phyloP scores from a whole-genome alignment of 2,888 invertebrate genomes.

The Synergus gifuensis region DNA sequence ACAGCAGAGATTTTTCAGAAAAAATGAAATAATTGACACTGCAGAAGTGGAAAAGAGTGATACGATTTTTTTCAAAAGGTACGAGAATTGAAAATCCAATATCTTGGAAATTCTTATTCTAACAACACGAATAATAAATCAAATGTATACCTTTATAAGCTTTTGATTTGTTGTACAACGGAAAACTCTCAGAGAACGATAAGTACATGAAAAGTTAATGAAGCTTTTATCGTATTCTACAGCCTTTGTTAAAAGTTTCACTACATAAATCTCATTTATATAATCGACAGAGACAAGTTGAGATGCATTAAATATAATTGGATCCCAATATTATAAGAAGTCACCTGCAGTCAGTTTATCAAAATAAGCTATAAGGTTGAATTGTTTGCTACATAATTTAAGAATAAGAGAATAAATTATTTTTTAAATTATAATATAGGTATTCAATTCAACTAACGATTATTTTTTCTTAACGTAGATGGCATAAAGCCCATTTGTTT shows the following conservation, averaged over 20 bases:
- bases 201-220: conserved; percentile 5
- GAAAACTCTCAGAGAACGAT: not conserved
- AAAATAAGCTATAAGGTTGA: not conserved
- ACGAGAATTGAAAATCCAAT: too few relatives aligned
- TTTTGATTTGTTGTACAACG: not conserved
- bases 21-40: not conserved
- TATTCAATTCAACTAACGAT: too few relatives aligned
- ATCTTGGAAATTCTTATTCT: not conserved
- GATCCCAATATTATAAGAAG: conserved; percentile 18
- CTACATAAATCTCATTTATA: conserved; percentile 7
- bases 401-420: not conserved
- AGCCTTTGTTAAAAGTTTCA: conserved; percentile 22
- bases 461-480: too few relatives aligned
- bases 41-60: not conserved
- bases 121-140: not conserved
- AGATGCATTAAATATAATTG: conserved; percentile 36
- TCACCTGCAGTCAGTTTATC: not conserved
- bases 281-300: conserved; percentile 6
- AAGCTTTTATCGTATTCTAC: not conserved
- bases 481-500: too few relatives aligned
- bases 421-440: too few relatives aligned
- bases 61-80: not conserved
- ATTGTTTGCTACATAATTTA: not conserved
- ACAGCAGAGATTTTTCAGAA: not conserved
- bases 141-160: not conserved